Percentiles rank a stretch among this genome's conserved stretches.
phyloP scores from a whole-genome alignment of 1,140 invertebrate species.

The Pinna nobilis region DNA sequence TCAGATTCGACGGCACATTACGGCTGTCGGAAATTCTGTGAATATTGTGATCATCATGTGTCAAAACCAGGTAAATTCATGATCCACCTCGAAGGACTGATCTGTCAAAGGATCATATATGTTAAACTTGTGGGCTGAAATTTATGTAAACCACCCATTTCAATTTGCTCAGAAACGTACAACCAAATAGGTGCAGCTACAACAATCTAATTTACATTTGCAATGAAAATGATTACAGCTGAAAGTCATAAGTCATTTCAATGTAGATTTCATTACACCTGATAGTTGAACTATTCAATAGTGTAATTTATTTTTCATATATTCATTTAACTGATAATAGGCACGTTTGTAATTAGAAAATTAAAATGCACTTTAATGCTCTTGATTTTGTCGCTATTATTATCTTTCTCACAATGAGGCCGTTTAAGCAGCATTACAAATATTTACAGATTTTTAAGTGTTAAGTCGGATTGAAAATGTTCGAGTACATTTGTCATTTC shows the following conservation, averaged over 20 bases:
- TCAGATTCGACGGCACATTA: conserved; percentile 8
- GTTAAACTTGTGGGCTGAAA: not conserved
- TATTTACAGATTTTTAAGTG: too few relatives aligned
- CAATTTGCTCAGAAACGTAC: not conserved
- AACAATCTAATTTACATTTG: not conserved
- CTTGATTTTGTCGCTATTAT: not conserved
- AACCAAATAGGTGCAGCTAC: not conserved
- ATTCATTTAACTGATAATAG: too few relatives aligned
- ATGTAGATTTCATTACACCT: too few relatives aligned
- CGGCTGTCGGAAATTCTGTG: conserved; percentile 30
- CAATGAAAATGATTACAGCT: not conserved
- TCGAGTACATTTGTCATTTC: not conserved
- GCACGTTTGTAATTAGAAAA: too few relatives aligned
- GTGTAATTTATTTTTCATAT: too few relatives aligned
- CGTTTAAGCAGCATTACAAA: too few relatives aligned
- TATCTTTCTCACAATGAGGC: not conserved
- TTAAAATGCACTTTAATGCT: not conserved
- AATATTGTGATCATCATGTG: conserved; percentile 10
- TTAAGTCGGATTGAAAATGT: not conserved
- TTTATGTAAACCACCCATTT: not conserved
- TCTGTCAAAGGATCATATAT: not conserved
- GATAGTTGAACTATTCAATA: too few relatives aligned
- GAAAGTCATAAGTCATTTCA: too few relatives aligned
- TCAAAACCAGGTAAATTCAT: conserved; percentile 13
- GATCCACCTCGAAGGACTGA: too few relatives aligned